Conservation (phyloP, 2,797 vertebrate genomes). For the Trachurus trachurus region DNA sequence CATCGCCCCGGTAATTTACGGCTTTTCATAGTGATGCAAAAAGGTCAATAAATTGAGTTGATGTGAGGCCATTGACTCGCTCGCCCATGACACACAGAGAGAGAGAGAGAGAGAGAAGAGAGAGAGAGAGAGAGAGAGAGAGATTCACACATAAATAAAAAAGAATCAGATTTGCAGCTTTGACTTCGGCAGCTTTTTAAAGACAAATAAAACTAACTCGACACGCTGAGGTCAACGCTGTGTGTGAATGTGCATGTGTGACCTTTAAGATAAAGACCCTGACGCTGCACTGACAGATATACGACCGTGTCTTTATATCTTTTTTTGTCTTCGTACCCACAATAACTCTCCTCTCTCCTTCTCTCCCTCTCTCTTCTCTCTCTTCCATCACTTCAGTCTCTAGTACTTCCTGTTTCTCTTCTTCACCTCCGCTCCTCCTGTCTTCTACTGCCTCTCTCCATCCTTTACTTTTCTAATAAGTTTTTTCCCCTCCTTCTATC, state of each 20-base stretch:
- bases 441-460: background rate
- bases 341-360: constrained; percentile 24
- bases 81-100: background rate
- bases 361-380: constrained; percentile 17
- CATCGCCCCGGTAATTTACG: constrained; percentile 70
- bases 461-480: background rate
- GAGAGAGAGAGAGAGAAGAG: background rate
- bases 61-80: constrained; percentile 56
- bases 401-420: background rate
- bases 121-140: background rate
- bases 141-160: background rate
- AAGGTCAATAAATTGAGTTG: constrained; percentile 75
- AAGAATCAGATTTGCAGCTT: background rate
- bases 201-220: constrained; percentile 26
- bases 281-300: constrained; percentile 59
- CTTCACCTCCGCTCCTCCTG: background rate
- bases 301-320: constrained; percentile 50
- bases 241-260: constrained; percentile 30
- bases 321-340: constrained; percentile 37
- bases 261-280: constrained; percentile 64
- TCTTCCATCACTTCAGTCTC: background rate
- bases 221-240: constrained; percentile 15
- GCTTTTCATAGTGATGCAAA: constrained; percentile 81
- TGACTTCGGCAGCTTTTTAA: constrained; percentile 1
- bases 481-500: background rate